These are phyloP conservation scores for Lophura nycthemera DNA, from an alignment of 2,113 vertebrate species.

Conservation along the genomic window DNA sequence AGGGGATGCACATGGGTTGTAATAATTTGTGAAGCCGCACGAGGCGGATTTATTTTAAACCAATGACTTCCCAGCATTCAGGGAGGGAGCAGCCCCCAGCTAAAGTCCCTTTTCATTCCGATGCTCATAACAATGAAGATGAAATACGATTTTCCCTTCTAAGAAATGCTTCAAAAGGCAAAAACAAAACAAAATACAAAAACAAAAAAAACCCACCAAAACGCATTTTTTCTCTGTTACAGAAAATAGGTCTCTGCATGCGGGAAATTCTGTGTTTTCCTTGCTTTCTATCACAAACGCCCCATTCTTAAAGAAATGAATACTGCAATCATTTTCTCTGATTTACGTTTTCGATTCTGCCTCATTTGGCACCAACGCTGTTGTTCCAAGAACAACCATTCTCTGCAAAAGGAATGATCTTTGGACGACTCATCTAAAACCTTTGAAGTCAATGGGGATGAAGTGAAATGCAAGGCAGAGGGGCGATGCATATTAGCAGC, in stretches of 20 bases:
- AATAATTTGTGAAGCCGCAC: conserved; percentile 11
- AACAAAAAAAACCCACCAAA: neutral
- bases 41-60: conserved; percentile 44
- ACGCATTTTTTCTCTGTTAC: conserved; percentile 30
- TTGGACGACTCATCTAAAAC: neutral
- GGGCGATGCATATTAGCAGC: neutral
- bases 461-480: neutral
- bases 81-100: conserved; percentile 54
- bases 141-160: conserved; percentile 62
- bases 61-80: neutral
- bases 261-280: conserved; percentile 17
- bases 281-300: conserved; percentile 41
- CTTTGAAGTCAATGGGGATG: neutral
- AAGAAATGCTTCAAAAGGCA: conserved; percentile 19
- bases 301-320: conserved; percentile 32
- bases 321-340: conserved; percentile 12
- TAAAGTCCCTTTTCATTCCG: conserved; percentile 50
- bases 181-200: neutral
- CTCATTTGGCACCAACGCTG: conserved; percentile 24
- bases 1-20: neutral
- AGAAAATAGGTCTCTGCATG: conserved; percentile 58
- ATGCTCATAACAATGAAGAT: conserved; percentile 45
- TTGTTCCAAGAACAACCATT: conserved; percentile 48
- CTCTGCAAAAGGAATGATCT: conserved; percentile 18
- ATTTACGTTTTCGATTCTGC: conserved; percentile 50